phyloP scores from a whole-genome alignment of 2,888 invertebrate genomes.

The Tachystola acroxantha region DNA sequence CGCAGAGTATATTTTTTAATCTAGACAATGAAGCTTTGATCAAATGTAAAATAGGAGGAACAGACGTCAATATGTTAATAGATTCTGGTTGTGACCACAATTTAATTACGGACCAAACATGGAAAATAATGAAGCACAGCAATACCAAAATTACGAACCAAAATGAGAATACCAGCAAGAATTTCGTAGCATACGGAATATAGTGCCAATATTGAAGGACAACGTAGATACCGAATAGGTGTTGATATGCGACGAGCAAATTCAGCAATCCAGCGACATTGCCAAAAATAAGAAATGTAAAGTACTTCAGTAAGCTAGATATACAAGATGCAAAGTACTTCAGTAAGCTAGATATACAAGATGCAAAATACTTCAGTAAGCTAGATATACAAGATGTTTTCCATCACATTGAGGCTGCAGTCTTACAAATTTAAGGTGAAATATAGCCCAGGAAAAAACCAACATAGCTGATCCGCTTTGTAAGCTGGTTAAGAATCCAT shows the following conservation, averaged over 20 bases:
- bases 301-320: no score
- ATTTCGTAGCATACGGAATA: not conserved
- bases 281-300: no score
- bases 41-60: no score
- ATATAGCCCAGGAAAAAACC: conserved; percentile 10
- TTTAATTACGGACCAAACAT: conserved; percentile 18
- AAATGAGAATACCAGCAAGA: not conserved
- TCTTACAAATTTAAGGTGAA: conserved; percentile 6
- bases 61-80: no score
- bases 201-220: conserved; percentile 14
- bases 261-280: conserved; percentile 16
- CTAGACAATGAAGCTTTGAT: no score
- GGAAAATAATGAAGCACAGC: no score
- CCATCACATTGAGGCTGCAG: conserved; percentile 27
- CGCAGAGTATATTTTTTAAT: no score
- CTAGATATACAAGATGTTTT: conserved; percentile 37
- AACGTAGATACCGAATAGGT: conserved; percentile 10
- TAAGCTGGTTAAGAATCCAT: no score
- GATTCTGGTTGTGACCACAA: no score
- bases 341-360: conserved; percentile 11
- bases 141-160: conserved; percentile 11
- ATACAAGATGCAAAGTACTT: conserved; percentile 13
- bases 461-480: conserved; percentile 9
- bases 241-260: conserved; percentile 9
- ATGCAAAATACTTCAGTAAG: conserved; percentile 25